Conservation (phyloP, 2,797 vertebrate genomes). For the Poecilia picta region DNA sequence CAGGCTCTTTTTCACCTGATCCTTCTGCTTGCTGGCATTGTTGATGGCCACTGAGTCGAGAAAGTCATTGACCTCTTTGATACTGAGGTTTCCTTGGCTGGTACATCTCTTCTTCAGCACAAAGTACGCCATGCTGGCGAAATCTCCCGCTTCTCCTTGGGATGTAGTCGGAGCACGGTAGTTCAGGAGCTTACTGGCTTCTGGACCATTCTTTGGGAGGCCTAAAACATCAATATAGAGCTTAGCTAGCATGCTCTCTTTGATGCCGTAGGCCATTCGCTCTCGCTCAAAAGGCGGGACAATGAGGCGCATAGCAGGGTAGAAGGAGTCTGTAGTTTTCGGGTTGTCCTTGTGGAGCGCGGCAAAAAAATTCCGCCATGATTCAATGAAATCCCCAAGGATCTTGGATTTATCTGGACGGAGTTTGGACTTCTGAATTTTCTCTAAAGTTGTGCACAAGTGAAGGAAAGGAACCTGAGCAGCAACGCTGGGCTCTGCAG, state of each 20-base stretch:
- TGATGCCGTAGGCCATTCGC: constrained; percentile 96
- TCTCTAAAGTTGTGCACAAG: constrained; percentile 90
- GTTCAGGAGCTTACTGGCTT: constrained; percentile 92
- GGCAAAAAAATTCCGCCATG: constrained; percentile 92
- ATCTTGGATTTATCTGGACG: constrained; percentile 88
- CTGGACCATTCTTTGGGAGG: constrained; percentile 90
- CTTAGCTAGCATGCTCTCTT: constrained; percentile 96
- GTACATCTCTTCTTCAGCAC: constrained; percentile 91
- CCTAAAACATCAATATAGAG: constrained; percentile 93
- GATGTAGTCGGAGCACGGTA: constrained; percentile 88
- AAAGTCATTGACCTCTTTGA: constrained; percentile 92
- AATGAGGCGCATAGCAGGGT: constrained; percentile 94
- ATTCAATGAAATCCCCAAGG: constrained; percentile 89
- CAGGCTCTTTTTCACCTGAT: constrained; percentile 88
- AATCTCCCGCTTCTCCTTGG: constrained; percentile 92
- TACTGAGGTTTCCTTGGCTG: constrained; percentile 84
- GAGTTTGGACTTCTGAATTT: constrained; percentile 89
- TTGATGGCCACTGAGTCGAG: constrained; percentile 89
- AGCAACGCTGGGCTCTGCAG: constrained; percentile 80
- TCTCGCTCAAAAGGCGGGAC: constrained; percentile 93
- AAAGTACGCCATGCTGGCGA: constrained; percentile 92
- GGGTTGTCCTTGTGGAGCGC: constrained; percentile 88
- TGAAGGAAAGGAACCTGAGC: constrained; percentile 90
- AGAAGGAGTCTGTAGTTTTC: constrained; percentile 91
- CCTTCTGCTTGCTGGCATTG: constrained; percentile 88